phyloP scores from a whole-genome alignment of 2,888 invertebrate genomes.

The Drosophila peninsularis region DNA sequence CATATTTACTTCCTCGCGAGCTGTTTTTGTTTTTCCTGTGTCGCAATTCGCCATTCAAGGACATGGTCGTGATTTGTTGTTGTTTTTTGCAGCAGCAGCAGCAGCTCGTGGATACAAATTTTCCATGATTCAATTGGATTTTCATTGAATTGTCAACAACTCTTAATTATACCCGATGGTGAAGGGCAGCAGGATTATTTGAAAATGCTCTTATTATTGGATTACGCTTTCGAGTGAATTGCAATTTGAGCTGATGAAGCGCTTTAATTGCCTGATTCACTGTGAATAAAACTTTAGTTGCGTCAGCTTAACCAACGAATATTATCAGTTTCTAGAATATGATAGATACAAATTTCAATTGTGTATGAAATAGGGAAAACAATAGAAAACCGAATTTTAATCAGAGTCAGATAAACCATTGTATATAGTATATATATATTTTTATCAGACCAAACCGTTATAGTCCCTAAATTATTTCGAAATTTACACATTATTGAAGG shows the following conservation, averaged over 20 bases:
- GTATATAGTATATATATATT: too few relatives aligned
- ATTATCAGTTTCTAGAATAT: background rate
- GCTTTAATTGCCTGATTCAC: background rate
- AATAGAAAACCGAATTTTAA: too few relatives aligned
- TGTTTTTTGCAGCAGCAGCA: background rate
- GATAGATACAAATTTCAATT: too few relatives aligned
- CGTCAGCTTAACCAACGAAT: background rate
- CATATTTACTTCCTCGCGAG: constrained; percentile 25
- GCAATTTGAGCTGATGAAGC: background rate
- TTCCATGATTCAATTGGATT: constrained; percentile 58
- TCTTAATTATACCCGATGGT: constrained; percentile 10
- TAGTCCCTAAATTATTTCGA: background rate
- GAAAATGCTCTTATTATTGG: constrained; percentile 18
- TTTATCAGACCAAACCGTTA: too few relatives aligned
- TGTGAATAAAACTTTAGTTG: background rate
- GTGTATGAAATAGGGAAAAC: too few relatives aligned
- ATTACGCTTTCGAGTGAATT: constrained; percentile 4
- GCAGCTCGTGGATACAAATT: constrained; percentile 25
- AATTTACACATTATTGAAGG: constrained; percentile 20
- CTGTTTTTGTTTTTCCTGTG: constrained; percentile 35
- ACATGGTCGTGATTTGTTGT: constrained; percentile 57
- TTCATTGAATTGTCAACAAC: constrained; percentile 13
- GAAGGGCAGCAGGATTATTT: background rate
- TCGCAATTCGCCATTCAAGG: constrained; percentile 71
- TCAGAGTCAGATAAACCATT: background rate